phyloP scores from a whole-genome alignment of 2,888 invertebrate species.

The Ctena decussata region DNA sequence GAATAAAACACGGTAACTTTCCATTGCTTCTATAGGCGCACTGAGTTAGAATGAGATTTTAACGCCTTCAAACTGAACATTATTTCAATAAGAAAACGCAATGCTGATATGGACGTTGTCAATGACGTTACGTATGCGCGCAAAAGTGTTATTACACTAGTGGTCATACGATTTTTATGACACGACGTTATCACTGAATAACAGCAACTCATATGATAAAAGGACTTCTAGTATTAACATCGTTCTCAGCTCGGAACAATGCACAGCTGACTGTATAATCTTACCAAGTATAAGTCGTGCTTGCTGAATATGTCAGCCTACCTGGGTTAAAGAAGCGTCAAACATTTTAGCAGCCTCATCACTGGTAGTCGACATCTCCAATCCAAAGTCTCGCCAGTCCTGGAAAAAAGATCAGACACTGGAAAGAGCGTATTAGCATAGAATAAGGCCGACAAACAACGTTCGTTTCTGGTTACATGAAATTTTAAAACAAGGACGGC shows the following conservation, averaged over 20 bases:
- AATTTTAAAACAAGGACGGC: too few species aligned
- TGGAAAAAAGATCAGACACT: background rate
- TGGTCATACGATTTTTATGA: background rate
- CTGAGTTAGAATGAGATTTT: too few species aligned
- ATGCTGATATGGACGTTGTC: too few species aligned
- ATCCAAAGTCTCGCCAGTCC: constrained; percentile 7
- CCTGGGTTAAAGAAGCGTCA: constrained; percentile 4
- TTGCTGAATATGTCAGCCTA: background rate
- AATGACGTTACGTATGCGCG: too few species aligned
- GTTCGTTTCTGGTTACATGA: too few species aligned
- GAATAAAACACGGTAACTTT: too few species aligned
- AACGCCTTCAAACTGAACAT: too few species aligned
- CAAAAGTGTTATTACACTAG: background rate
- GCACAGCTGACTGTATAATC: background rate
- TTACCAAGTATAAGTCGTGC: background rate
- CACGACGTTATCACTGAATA: background rate
- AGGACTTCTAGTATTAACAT: background rate
- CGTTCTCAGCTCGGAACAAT: too few species aligned
- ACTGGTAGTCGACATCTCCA: constrained; percentile 6
- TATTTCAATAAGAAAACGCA: too few species aligned
- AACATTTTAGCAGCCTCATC: constrained; percentile 8
- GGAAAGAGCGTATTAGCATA: background rate
- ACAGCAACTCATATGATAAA: background rate
- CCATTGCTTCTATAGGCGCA: too few species aligned
- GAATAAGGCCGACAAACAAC: background rate